Evolutionary conservation across 2,888 invertebrate genomes (phyloP), one percentile per base, ranked within the genome.

Genomic region (Listrodromus nycthemerus): DNA sequence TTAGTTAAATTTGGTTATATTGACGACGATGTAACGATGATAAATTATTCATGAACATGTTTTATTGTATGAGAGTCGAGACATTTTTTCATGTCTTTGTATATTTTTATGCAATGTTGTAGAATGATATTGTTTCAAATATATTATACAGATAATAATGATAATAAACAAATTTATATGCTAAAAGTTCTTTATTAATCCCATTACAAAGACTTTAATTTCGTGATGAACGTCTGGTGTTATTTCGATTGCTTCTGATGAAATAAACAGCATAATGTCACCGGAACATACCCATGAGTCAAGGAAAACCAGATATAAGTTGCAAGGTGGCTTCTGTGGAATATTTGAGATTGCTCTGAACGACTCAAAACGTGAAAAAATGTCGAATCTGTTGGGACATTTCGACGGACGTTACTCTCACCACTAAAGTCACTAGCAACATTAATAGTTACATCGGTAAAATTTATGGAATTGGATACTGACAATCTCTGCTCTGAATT

Each of bases 61-160:
- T 92, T 92, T 92, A 92, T 91, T 90, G 90, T 91, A 92, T 90
- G 92, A 92, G 92, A 93, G 92, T 92, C 92, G 92, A 92, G 93
- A 92, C 93, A 93, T 93, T 92, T 93, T 93, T 92, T 92, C 92
- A 92, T 92, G 93, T 93, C 93, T 93, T 93, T 93, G 92, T 93
- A 93, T 93, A 93, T 93, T 93, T 93, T 93, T 93, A 93, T 93
- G 93, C 93, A 92, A 93, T 92, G 93, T 93, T 93, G 93, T 93
- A 93, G 93, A 92, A 92, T 93, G 90, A 92, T 93, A 93, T 93
- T 93, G 93, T 93, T 93, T 93, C 91, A 93, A 93, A 93, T 93
- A 93, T 93, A 93, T 93, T 92, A 93, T 93, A 93, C 91, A 93
- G 91, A 93, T 93, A 92, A 89, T 86, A 82, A 92, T 91, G 89